These are phyloP conservation scores for Zeugodacus cucurbitae DNA, from an alignment of 1,140 invertebrate species.

Conservation along the genomic window DNA sequence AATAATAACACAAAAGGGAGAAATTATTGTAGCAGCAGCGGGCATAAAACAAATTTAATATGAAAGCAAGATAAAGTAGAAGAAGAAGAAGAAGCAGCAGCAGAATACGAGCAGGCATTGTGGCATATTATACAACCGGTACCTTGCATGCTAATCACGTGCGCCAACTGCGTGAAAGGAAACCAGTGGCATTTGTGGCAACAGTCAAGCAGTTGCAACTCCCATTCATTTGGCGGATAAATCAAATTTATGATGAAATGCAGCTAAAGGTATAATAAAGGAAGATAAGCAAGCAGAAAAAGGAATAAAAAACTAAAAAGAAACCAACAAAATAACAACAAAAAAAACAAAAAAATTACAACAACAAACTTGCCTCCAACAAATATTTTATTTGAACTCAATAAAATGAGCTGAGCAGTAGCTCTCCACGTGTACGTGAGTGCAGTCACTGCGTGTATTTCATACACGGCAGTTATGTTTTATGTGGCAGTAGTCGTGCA, in stretches of 20 bases:
- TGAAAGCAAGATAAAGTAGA: not conserved
- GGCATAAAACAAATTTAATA: slow-evolving; percentile 24
- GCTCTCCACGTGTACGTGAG: not conserved
- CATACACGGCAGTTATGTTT: not conserved
- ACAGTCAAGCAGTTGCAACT: not conserved
- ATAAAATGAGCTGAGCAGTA: not conserved
- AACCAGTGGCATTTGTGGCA: slow-evolving; percentile 21
- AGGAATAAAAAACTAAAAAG: too few relatives aligned
- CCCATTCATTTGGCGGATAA: slow-evolving; percentile 23
- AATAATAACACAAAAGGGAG: not conserved
- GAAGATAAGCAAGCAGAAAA: not conserved
- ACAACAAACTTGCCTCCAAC: too few relatives aligned
- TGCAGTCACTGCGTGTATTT: not conserved
- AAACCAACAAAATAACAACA: too few relatives aligned
- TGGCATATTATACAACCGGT: not conserved
- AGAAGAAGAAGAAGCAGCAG: not conserved
- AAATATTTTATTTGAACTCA: slow-evolving; percentile 33
- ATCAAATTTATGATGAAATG: slow-evolving; percentile 39
- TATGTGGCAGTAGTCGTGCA: slow-evolving; percentile 33
- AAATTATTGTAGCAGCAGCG: slow-evolving; percentile 1
- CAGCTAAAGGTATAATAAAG: not conserved
- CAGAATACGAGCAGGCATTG: too few relatives aligned
- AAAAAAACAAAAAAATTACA: not conserved
- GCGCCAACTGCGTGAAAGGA: not conserved
- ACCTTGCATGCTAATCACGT: slow-evolving; percentile 17